Base-by-base conservation (phyloP, 2,888 invertebrate genomes). In the Catocala sponsa region DNA sequence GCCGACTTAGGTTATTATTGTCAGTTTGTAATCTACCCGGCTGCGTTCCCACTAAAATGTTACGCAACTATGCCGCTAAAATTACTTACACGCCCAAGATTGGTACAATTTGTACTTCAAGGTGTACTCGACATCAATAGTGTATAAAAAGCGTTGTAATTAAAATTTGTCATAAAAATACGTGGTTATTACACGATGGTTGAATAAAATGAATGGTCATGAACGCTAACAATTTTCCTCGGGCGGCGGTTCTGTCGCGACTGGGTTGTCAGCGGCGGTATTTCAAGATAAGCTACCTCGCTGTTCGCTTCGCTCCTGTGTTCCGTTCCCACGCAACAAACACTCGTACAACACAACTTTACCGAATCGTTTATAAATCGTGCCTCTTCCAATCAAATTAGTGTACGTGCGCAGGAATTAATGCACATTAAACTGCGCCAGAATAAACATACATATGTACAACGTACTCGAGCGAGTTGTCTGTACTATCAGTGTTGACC, bases 281-380 rank as follows among this genome's bases (percentile, higher is more conserved):
- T 90, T 87, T 90, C 91, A 87, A 89, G 91, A 92, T 91, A 91
- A 91, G 89, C 85, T 76, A 83, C 82, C 82, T 79, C 81, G 81
- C 68, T 69, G 76, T 82, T 79, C 79, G 81, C 80, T 78, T 77
- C 79, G 79, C 80, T 82, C 74, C 83, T 69, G 75, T 81, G 83
- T 81, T 82, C 75, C 78, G 84, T 90, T 90, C 90, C 89, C 91
- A 90, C 90, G 74, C 73, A 72, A 71, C 74, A 74, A 72, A 65
- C 72, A 65, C 41, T 50, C 15, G 56, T 44, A 67, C 65, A 78
- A 62, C 55, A 68, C 69, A 59, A 71, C 66, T 60, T 65, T 74
- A 76, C 70, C 74, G 65, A 79, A 72, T 72, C 76, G 73, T 82
- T 81, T 80, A 68, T 76, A 76, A 83, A 82, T 84, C 80, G 70